Evolutionary conservation across 2,113 vertebrate genomes (phyloP), one percentile per base, ranked within the genome.

Genomic region (Raja brachyura): DNA sequence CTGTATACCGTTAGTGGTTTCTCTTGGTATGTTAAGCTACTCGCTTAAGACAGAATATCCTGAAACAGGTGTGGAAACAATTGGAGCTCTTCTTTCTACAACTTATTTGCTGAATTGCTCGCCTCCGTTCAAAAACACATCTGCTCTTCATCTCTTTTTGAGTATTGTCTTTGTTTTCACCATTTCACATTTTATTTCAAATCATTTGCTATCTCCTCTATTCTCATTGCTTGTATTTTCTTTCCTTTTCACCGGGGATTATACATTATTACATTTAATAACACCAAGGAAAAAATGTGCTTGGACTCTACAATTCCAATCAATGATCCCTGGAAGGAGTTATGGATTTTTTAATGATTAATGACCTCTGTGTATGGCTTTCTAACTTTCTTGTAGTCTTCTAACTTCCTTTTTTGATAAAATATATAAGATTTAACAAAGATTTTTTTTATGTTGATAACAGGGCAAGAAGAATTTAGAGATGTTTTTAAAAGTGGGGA

Each of bases 1-100:
- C 90, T 74, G 68, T 92, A 14, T 54, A 33, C 39, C 25, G 33
- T 70, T 92, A 33, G 63, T 92, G 68, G 68, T 92, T 92, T 92
- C 33, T n/a, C 83, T 88, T 86, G 59, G 83, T 86, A 63, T 59
- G 3, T 39, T 68, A 25, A 33, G 7, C 9, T 92, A 13, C 20
- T 18, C 33, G 1, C 13, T 33, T n/a, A 90, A 66, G 5, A 22
- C 11, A 70, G 33, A 70, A 68, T 92, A 3, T 31, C 56, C 18
- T 28, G 39, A 73, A 73, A 28, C 90, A 92, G 31, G 68, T 73
- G 63, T 85, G 54, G 48, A 85, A 59, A 85, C 54, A 54, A 85
- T 18, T 77, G 75, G 14, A 14, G 75, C 11, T 28, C 70, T 92
- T 73, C 66, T 54, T 28, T 73, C 39, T 54, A 33, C 22, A 48